phyloP scores from a whole-genome alignment of 2,797 vertebrate genomes.

The Philypnodon macrostomus region DNA sequence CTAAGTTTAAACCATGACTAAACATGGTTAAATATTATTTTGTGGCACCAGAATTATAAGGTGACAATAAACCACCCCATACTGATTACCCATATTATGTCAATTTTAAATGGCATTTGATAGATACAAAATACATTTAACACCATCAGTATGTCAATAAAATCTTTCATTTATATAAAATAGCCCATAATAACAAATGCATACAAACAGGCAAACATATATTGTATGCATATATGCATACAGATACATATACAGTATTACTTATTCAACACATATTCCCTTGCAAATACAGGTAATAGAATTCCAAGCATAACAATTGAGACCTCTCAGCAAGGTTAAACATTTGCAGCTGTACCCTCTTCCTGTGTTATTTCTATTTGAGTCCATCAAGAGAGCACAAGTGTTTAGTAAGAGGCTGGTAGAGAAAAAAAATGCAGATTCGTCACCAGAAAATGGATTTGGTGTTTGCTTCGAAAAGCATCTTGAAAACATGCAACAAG shows the following conservation, averaged over 20 bases:
- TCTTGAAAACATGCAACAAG: conserved; percentile 33
- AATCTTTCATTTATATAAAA: conserved; percentile 12
- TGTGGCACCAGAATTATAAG: conserved; percentile 32
- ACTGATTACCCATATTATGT: too few relatives aligned
- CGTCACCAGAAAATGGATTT: conserved; percentile 60
- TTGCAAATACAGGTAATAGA: conserved; percentile 40
- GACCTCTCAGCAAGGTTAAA: conserved; percentile 51
- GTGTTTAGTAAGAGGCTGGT: conserved; percentile 38
- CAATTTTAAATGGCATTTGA: neutral
- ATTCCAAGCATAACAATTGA: conserved; percentile 43
- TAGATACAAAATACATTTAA: neutral
- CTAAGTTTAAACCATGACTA: too few relatives aligned
- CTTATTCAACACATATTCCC: conserved; percentile 27
- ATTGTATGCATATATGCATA: too few relatives aligned
- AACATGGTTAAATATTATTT: conserved; percentile 53
- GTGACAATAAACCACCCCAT: neutral
- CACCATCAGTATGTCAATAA: neutral
- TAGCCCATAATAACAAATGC: conserved; percentile 12
- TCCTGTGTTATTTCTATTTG: conserved; percentile 24
- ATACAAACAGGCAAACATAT: too few relatives aligned
- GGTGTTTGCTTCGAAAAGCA: conserved; percentile 31
- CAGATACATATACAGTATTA: conserved; percentile 17
- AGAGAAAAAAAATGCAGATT: conserved; percentile 49
- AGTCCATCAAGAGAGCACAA: conserved; percentile 32
- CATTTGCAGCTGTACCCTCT: conserved; percentile 51